Percentiles rank a stretch among this genome's conserved stretches.
phyloP scores from a whole-genome alignment of 2,113 vertebrate species.

The Dicrurus megarhynchus region DNA sequence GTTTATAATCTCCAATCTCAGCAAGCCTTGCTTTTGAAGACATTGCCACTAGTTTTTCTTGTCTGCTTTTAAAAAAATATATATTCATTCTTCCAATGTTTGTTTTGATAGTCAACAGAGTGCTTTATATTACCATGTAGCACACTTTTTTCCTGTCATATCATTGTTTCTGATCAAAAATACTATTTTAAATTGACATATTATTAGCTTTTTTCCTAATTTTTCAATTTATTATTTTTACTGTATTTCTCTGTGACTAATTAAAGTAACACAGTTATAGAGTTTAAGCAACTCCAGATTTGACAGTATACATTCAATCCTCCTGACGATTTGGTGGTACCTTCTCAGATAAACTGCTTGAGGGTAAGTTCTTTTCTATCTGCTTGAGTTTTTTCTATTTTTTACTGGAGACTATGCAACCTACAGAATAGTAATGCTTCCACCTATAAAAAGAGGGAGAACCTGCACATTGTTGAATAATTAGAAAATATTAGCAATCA shows the following conservation, averaged over 20 bases:
- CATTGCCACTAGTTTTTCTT: rapidly evolving
- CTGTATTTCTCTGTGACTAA: neutral
- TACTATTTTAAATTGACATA: neutral
- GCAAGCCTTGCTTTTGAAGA: neutral
- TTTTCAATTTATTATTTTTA: neutral
- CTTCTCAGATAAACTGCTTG: neutral
- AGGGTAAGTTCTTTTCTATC: neutral
- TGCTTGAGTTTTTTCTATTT: neutral
- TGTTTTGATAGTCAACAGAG: neutral
- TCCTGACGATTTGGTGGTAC: neutral
- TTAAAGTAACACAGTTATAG: neutral
- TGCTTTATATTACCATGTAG: neutral
- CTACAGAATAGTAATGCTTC: neutral
- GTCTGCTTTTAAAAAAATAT: neutral
- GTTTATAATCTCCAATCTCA: neutral
- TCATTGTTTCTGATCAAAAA: neutral
- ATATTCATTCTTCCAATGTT: neutral
- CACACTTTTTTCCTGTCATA: neutral
- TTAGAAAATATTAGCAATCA: neutral
- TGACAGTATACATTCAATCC: neutral
- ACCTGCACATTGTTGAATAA: neutral
- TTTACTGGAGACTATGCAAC: neutral
- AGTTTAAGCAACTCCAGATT: neutral
- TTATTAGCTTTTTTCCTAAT: rapidly evolving
- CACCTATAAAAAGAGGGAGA: neutral